Evolutionary conservation across 2,113 vertebrate genomes (phyloP).

Genomic region (Cebidichthys violaceus): DNA sequence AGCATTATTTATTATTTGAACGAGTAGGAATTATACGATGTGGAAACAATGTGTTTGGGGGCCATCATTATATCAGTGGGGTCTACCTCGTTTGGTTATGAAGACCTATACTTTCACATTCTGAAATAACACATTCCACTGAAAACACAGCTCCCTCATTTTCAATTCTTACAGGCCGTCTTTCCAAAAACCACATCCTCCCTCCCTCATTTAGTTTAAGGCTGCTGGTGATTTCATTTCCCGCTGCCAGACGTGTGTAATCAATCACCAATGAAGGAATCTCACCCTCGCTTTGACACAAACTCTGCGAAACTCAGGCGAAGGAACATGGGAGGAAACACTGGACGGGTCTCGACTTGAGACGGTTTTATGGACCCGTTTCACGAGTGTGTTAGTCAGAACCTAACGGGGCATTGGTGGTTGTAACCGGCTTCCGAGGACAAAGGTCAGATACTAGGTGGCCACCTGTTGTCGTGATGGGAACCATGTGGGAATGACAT

Average conservation of each 20-base stretch:
- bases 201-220: slow-evolving; percentile 14
- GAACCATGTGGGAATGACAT: slow-evolving; percentile 49
- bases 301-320: slow-evolving; percentile 25
- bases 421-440: slow-evolving; percentile 41
- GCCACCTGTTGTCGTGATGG: slow-evolving; percentile 55
- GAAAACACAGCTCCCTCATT: slow-evolving; percentile 27
- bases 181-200: slow-evolving; percentile 58
- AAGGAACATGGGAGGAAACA: slow-evolving; percentile 6
- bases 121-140: slow-evolving; percentile 19
- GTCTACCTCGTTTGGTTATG: not conserved
- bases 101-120: slow-evolving; percentile 16
- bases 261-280: slow-evolving; percentile 64
- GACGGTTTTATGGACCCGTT: slow-evolving; percentile 51
- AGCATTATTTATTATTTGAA: not conserved
- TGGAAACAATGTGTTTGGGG: slow-evolving; percentile 14
- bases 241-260: slow-evolving; percentile 43
- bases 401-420: slow-evolving; percentile 19
- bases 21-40: not conserved
- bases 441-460: slow-evolving; percentile 54
- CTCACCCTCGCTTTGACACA: slow-evolving; percentile 47
- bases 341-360: slow-evolving; percentile 20
- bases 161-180: slow-evolving; percentile 14
- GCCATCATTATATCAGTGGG: slow-evolving; percentile 11
- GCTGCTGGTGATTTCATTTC: slow-evolving; percentile 40
- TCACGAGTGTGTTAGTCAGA: slow-evolving; percentile 49